Evolutionary conservation across 2,888 invertebrate genomes (phyloP).

Genomic region (Dastarcus helophoroides): DNA sequence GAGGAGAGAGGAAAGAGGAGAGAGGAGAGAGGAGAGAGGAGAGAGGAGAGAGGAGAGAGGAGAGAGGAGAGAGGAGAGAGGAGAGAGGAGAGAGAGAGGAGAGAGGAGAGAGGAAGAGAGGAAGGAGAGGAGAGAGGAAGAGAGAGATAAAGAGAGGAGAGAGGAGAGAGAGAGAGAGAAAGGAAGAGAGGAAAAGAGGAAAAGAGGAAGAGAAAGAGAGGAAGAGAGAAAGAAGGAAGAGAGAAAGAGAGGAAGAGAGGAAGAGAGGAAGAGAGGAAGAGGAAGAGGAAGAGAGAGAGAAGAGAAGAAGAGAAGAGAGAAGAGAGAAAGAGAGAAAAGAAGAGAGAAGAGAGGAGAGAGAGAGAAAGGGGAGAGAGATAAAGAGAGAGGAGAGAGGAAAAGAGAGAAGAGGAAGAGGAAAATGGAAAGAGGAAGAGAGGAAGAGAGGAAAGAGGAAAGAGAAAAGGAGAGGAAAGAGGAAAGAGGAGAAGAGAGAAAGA

Average conservation of each 20-base stretch:
- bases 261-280: no score
- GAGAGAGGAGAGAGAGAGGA: constrained; percentile 2
- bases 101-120: constrained; percentile 2
- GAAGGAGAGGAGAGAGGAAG: no score
- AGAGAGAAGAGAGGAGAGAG: constrained; percentile 2
- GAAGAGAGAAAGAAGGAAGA: no score
- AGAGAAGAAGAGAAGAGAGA: constrained; percentile 2
- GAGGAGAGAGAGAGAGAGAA: no score
- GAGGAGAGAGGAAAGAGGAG: no score
- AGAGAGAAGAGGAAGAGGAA: no score
- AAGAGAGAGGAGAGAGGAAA: no score
- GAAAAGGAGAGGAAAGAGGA: not conserved
- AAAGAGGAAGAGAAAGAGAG: not conserved
- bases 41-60: no score
- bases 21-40: constrained; percentile 1
- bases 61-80: constrained; percentile 2
- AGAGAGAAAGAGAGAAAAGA: constrained; percentile 2
- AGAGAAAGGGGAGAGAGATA: no score
- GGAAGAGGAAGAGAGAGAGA: constrained; percentile 2
- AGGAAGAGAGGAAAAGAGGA: no score
- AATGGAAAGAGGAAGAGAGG: constrained; percentile 1
- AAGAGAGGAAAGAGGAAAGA: constrained; percentile 2
- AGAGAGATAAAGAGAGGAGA: no score
- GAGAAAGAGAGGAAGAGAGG: constrained; percentile 2
- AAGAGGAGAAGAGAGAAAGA: no score